Conservation (phyloP, 1,140 invertebrate genomes). For the Pogonognathellus flavescens region DNA sequence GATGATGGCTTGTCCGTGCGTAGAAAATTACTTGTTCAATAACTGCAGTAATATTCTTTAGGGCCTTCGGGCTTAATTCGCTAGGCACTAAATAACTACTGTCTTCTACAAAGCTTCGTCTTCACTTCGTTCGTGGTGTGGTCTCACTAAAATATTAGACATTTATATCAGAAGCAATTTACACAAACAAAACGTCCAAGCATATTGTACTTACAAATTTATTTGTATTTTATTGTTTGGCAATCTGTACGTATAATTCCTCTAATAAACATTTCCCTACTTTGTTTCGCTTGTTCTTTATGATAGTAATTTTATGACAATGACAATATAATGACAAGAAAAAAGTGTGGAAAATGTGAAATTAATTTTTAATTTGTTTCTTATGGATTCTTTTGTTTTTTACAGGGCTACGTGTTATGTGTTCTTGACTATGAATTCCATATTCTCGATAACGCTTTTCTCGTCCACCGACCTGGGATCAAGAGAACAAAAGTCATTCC, state of each 20-base stretch:
- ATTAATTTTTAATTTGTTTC: background rate
- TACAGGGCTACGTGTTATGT: slow-evolving; percentile 87
- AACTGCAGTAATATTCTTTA: slow-evolving; percentile 27
- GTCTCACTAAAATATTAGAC: too few relatives aligned
- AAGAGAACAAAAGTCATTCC: slow-evolving; percentile 84
- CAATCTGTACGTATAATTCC: too few relatives aligned
- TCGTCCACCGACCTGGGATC: slow-evolving; percentile 85
- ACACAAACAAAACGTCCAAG: too few relatives aligned
- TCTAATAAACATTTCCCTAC: too few relatives aligned
- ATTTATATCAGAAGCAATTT: too few relatives aligned
- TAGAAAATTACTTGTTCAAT: slow-evolving; percentile 29
- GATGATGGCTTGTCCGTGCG: slow-evolving; percentile 33
- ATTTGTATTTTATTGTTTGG: too few relatives aligned
- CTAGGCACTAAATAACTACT: too few relatives aligned
- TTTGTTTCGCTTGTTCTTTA: too few relatives aligned
- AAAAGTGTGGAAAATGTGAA: background rate
- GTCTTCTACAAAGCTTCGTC: too few relatives aligned
- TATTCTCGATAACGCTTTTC: slow-evolving; percentile 89
- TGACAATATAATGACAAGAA: background rate
- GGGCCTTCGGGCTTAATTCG: too few relatives aligned
- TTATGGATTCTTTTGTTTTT: slow-evolving; percentile 68
- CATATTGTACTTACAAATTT: too few relatives aligned
- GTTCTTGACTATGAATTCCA: slow-evolving; percentile 90
- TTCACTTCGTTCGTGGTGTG: too few relatives aligned
- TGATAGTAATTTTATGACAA: background rate